A percentile compares a stretch with the other conserved stretches of the same genome.
Evolutionary conservation across 2,113 vertebrate species (phyloP).

Genomic region (Epinephelus cyanopodus): DNA sequence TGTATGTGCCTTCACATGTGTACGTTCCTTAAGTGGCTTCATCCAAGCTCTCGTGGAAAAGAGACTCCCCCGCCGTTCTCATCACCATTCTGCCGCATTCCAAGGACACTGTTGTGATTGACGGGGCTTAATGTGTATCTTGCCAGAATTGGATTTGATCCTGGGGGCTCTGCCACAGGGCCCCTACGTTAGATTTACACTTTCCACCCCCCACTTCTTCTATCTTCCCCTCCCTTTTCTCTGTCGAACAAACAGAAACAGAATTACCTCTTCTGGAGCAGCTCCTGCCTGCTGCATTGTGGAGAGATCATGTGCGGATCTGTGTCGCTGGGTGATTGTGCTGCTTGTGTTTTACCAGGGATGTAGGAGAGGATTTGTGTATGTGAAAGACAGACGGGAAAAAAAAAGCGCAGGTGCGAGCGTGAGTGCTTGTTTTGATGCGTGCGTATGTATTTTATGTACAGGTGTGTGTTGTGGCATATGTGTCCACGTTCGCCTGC

Average conservation of each 20-base stretch:
- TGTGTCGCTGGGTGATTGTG: conserved; percentile 85
- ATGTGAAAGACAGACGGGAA: not conserved
- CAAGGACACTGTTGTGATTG: conserved; percentile 91
- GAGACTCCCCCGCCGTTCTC: conserved; percentile 77
- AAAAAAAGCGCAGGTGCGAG: conserved; percentile 40
- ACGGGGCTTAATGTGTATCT: conserved; percentile 92
- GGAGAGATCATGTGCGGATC: conserved; percentile 83
- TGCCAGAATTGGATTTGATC: conserved; percentile 94
- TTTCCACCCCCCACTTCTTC: conserved; percentile 38
- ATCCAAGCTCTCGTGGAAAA: conserved; percentile 76
- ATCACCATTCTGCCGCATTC: conserved; percentile 88
- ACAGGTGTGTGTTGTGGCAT: conserved; percentile 53
- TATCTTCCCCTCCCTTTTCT: conserved; percentile 66
- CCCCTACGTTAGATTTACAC: conserved; percentile 87
- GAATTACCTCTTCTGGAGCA: conserved; percentile 86
- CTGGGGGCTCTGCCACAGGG: conserved; percentile 88
- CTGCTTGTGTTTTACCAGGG: conserved; percentile 34
- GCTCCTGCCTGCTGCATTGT: conserved; percentile 75
- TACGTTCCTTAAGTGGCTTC: conserved; percentile 65
- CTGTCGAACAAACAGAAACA: conserved; percentile 90
- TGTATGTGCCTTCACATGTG: conserved; percentile 41
- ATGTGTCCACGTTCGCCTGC: conserved; percentile 33
- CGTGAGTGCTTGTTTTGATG: conserved; percentile 26
- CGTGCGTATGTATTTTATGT: conserved; percentile 20
- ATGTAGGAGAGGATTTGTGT: conserved; percentile 47